Conservation (phyloP, 2,797 vertebrate genomes). For the Antrozous pallidus region DNA sequence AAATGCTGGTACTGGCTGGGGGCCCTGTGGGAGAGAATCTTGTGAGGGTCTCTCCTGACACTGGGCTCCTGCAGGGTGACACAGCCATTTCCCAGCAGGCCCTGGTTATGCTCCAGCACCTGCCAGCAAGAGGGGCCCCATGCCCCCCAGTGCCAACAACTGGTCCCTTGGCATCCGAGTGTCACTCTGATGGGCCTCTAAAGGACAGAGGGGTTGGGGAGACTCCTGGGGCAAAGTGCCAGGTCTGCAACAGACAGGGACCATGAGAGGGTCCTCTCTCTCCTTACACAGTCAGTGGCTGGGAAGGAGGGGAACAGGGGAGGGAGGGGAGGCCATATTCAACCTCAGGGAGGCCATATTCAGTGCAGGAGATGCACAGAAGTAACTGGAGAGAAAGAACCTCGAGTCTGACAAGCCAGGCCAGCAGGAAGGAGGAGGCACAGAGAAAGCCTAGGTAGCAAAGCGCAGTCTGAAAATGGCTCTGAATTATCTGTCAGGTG, state of each 20-base stretch:
- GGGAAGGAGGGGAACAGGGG: background rate
- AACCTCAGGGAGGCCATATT: background rate
- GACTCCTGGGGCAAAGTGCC: background rate
- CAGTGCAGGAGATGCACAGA: background rate
- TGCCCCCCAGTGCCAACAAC: background rate
- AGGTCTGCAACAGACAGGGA: background rate
- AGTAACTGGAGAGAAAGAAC: background rate
- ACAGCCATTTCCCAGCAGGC: background rate
- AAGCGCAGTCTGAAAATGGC: background rate
- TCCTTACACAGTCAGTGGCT: background rate
- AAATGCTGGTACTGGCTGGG: background rate
- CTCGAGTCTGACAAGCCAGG: background rate
- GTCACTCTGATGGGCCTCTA: background rate
- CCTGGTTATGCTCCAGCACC: background rate
- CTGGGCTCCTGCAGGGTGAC: background rate
- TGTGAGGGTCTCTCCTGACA: background rate
- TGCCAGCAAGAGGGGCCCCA: background rate
- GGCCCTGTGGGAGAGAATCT: constrained; percentile 17
- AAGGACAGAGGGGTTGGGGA: background rate
- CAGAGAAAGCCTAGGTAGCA: background rate
- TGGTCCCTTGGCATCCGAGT: background rate
- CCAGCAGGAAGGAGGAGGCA: background rate
- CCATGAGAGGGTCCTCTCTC: background rate
- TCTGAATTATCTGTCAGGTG: background rate
- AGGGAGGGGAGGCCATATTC: background rate